Conservation (phyloP, 2,888 invertebrate genomes). For the Macrosoma leucophasiata region DNA sequence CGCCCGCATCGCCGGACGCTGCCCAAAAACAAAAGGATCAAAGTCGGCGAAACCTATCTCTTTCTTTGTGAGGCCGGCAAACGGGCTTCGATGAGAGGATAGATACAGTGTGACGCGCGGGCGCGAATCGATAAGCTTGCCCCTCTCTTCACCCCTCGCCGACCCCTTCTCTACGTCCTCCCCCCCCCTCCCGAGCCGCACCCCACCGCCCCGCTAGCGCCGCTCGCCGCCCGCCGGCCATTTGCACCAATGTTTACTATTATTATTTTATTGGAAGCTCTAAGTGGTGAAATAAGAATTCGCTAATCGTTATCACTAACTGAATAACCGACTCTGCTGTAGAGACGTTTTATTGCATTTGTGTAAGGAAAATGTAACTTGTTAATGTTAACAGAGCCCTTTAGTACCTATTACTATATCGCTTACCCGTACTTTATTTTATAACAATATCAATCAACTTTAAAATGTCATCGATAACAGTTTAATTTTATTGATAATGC, state of each 20-base stretch:
- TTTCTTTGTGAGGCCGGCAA: conserved; percentile 73
- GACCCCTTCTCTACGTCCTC: conserved; percentile 29
- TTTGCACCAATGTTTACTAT: conserved; percentile 75
- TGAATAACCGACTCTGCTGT: too few relatives aligned
- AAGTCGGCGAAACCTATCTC: conserved; percentile 76
- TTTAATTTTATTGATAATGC: too few relatives aligned
- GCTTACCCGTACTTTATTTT: too few relatives aligned
- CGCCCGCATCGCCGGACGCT: conserved; percentile 74
- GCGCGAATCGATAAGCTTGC: conserved; percentile 67
- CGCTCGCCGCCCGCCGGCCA: conserved; percentile 58
- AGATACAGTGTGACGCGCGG: conserved; percentile 74
- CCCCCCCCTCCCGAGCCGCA: conserved; percentile 43
- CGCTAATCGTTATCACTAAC: conserved; percentile 57
- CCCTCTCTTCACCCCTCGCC: conserved; percentile 31
- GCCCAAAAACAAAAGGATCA: conserved; percentile 77
- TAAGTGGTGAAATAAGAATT: conserved; percentile 67
- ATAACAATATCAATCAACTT: too few relatives aligned
- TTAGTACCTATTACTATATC: too few relatives aligned
- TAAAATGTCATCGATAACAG: too few relatives aligned
- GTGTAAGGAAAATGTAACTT: too few relatives aligned
- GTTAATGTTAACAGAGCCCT: too few relatives aligned
- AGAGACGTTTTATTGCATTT: too few relatives aligned
- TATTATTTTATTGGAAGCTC: conserved; percentile 73
- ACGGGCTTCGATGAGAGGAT: conserved; percentile 74
- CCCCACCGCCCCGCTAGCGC: conserved; percentile 34